Evolutionary conservation across 2,113 vertebrate species (phyloP), one percentile per base, ranked within the genome.

Genomic region (Acrocephalus kingi): DNA sequence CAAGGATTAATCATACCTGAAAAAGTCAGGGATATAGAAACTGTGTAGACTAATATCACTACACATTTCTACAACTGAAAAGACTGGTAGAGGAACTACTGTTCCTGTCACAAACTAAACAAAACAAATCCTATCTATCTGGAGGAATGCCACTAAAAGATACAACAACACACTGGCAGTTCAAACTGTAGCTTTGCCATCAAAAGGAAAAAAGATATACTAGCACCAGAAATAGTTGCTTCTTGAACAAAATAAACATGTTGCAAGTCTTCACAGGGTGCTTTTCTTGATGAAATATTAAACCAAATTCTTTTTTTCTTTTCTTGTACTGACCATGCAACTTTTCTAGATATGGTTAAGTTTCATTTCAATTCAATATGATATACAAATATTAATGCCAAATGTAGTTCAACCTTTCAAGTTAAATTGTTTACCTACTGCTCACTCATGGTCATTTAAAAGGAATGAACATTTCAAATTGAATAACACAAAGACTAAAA

Each of bases 81-180:
- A 95, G 80, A 84, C 91, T 89, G 73, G 84, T 63, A 94, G 62
- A 48, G 89, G 87, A 97, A 92, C 82, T 48, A 71, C 33, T 31
- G 82, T 67, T 87, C 94, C 49, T 91, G 58, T 63, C 52, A 80
- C 82, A 91, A 97, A 90, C 82, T 81, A 64, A 93, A 81, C 87
- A 88, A 97, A 91, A 84, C 76, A 94, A 96, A 91, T 39, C 30
- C 13, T 76, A 77, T n/a, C 87, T 88, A 87, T 35, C 14, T 88
- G 85, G 69, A 97, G 97, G 97, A 98, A 98, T 97, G 97, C 95
- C 82, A 90, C 97, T 94, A 96, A 95, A 94, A 73, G 63, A 62
- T 84, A 84, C 15, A 75, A 39, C 27, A 82, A 4, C 95, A 84
- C 92, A 84, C 54, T 89, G 93, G 90, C 83, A 37, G 54, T 69